These are phyloP conservation scores for Plemyria rubiginata DNA, from an alignment of 2,888 invertebrate genomes.

Conservation along the genomic window DNA sequence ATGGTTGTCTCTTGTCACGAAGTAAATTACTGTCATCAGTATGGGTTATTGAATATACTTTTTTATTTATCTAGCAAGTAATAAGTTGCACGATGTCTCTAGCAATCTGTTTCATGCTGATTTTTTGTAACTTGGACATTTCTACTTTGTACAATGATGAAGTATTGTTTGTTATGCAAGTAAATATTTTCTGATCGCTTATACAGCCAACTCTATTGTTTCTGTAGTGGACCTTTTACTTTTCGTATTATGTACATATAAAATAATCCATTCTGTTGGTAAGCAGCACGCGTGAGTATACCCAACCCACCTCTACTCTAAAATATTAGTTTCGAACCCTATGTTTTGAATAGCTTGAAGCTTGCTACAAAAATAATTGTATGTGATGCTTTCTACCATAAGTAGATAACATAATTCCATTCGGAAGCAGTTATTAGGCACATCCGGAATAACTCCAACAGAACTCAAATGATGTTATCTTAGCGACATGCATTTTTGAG, in stretches of 20 bases:
- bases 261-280: too few relatives aligned
- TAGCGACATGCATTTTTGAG: conserved; percentile 39
- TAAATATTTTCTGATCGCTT: neutral
- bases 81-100: conserved; percentile 19
- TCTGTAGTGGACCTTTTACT: neutral
- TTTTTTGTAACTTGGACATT: conserved; percentile 17
- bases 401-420: conserved; percentile 18
- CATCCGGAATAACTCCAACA: conserved; percentile 32
- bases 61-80: conserved; percentile 21
- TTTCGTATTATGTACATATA: neutral
- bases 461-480: conserved; percentile 39
- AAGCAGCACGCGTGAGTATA: too few relatives aligned
- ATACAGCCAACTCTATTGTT: neutral
- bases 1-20: conserved; percentile 27
- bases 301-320: too few relatives aligned
- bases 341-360: too few relatives aligned
- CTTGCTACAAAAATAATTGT: too few relatives aligned
- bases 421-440: conserved; percentile 34
- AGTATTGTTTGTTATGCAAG: neutral
- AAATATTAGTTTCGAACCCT: too few relatives aligned
- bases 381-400: too few relatives aligned
- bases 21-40: conserved; percentile 40
- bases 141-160: conserved; percentile 11
- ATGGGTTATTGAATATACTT: conserved; percentile 42
- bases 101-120: conserved; percentile 14